Evolutionary conservation across 2,888 invertebrate genomes (phyloP), one percentile per base, ranked within the genome.

Genomic region (Pecten maximus): DNA sequence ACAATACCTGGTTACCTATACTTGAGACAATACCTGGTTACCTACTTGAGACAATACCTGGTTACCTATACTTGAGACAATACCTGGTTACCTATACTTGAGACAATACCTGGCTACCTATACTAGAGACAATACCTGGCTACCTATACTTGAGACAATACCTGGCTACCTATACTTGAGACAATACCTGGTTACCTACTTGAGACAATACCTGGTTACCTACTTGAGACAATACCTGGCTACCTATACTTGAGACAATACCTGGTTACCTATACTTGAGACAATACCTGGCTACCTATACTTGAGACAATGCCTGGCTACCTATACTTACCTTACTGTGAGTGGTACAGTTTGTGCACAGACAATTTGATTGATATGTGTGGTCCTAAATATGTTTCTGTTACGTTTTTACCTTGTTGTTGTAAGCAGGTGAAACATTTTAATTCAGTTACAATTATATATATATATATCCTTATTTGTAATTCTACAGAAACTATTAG

Each of bases 41-140:
- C 74, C 74, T 28, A 74, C 74, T 74, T 35, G 74, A 74, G 74
- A 74, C 74, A 74, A 28, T 74, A 10, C 74, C 74, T 74, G 74
- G 74, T 74, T 3, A 74, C 74, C 15, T 54, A 44, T 12, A 4
- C n/a, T n/a, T n/a, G n/a, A n/a, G n/a, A n/a, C n/a, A n/a, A n/a
- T n/a, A n/a, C n/a, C n/a, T n/a, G n/a, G n/a, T n/a, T n/a, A n/a
- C n/a, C n/a, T n/a, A n/a, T n/a, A n/a, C n/a, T n/a, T n/a, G n/a
- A n/a, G 4, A 12, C 44, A 44, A 3, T 54, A 54, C 23, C 54
- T 19, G 54, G 23, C 23, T 54, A 23, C 54, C 54, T 54, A 23
- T 28, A 74, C 74, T 74, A 3, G 74, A 74, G 74, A 74, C 74
- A 74, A 28, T 74, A 10, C 74, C 74, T 74, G 74, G 74, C 35